A percentile compares a stretch with the other conserved stretches of the same genome.
phyloP scores from a whole-genome alignment of 1,140 invertebrate species.

The Leptoteleia sp. region DNA sequence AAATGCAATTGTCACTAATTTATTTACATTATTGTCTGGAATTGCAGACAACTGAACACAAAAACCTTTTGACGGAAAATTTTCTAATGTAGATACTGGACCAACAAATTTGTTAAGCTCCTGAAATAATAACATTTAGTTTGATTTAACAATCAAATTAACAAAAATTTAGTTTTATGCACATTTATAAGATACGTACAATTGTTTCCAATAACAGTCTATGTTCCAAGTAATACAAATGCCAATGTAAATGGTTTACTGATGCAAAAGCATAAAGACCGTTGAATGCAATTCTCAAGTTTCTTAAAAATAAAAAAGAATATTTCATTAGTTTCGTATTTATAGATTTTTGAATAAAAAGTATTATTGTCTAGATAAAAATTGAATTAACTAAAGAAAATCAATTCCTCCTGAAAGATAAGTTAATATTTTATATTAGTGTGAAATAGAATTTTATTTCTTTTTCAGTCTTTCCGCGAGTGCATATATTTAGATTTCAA shows the following conservation, averaged over 20 bases:
- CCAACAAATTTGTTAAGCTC: conserved; percentile 22
- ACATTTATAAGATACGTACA: too few species aligned
- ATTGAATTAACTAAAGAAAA: too few species aligned
- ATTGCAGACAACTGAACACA: conserved; percentile 31
- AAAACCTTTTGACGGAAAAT: conserved; percentile 56
- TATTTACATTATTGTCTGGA: conserved; percentile 13
- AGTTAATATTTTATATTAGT: too few species aligned
- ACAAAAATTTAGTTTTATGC: too few species aligned
- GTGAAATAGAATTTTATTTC: too few species aligned
- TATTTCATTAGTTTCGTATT: too few species aligned
- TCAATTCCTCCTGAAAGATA: too few species aligned
- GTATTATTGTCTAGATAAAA: too few species aligned
- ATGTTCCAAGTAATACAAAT: conserved; percentile 86
- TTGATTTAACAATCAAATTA: too few species aligned
- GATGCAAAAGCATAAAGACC: conserved; percentile 89
- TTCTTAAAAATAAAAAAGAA: conserved; percentile 64
- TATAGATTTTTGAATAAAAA: too few species aligned
- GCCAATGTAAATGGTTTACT: conserved; percentile 91
- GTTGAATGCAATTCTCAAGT: conserved; percentile 87
- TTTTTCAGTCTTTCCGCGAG: too few species aligned
- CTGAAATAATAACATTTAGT: conserved; percentile 44
- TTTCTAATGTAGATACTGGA: conserved; percentile 28
- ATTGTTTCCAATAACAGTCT: conserved; percentile 84
- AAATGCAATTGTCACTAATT: conserved; percentile 21
- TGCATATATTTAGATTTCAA: too few species aligned